phyloP scores from a whole-genome alignment of 2,888 invertebrate genomes.

The Smittia sp. region DNA sequence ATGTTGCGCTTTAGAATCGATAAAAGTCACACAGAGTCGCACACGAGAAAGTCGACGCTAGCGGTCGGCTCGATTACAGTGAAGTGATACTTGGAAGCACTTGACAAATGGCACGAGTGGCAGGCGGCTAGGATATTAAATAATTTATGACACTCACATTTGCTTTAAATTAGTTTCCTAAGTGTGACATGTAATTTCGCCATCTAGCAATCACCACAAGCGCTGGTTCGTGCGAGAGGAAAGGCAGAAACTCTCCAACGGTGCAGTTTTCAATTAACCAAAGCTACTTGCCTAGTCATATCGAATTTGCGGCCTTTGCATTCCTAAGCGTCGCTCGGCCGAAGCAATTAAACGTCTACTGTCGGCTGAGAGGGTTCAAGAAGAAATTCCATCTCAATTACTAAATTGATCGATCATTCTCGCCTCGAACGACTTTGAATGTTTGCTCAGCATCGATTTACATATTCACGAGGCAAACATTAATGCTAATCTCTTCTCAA shows the following conservation, averaged over 20 bases:
- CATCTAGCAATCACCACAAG: background rate
- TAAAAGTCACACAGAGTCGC: slow-evolving; percentile 28
- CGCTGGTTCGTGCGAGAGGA: background rate
- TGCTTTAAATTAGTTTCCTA: background rate
- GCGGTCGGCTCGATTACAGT: background rate
- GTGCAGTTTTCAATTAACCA: slow-evolving; percentile 1
- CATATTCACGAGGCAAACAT: slow-evolving; percentile 11
- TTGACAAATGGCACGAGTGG: slow-evolving; percentile 1
- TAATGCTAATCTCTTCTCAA: slow-evolving; percentile 25
- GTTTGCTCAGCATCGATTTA: background rate
- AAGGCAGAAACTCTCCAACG: background rate
- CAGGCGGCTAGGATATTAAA: background rate
- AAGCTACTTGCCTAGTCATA: background rate
- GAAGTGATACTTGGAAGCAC: background rate
- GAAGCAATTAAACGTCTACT: background rate
- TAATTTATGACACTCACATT: slow-evolving; percentile 11
- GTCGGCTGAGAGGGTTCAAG: background rate
- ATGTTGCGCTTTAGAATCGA: slow-evolving; percentile 26
- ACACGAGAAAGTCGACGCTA: slow-evolving; percentile 34
- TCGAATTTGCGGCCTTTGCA: slow-evolving; percentile 28
- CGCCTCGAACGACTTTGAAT: background rate
- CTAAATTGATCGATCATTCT: slow-evolving; percentile 27
- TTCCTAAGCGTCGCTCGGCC: background rate
- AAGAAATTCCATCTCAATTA: slow-evolving; percentile 9
- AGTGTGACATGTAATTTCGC: slow-evolving; percentile 8